phyloP scores from a whole-genome alignment of 2,113 vertebrate species.

The Nyctibius bracteatus region DNA sequence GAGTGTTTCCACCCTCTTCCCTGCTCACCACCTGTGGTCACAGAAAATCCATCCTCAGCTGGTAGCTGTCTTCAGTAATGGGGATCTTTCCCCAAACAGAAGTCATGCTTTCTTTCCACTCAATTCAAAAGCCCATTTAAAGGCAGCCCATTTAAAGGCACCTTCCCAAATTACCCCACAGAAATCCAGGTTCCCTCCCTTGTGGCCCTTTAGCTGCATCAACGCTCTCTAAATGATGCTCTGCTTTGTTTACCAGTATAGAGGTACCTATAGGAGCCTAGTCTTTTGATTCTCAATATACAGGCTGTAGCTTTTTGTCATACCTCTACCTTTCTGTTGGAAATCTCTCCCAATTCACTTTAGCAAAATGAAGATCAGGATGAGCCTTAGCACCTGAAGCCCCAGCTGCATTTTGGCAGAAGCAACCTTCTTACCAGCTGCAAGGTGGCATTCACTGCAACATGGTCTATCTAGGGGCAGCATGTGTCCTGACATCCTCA shows the following conservation, averaged over 20 bases:
- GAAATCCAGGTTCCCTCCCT: not conserved
- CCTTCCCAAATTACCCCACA: not conserved
- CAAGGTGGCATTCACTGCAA: not conserved
- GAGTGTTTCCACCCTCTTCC: not conserved
- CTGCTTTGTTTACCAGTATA: not conserved
- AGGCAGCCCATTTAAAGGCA: not conserved
- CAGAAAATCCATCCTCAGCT: not conserved
- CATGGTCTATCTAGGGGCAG: not conserved
- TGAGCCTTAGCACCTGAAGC: not conserved
- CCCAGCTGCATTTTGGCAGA: not conserved
- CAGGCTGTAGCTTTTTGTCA: not conserved
- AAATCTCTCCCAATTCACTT: not conserved
- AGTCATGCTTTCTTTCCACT: not conserved
- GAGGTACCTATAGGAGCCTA: not conserved
- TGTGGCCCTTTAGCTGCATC: not conserved
- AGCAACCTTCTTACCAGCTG: not conserved
- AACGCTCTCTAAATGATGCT: not conserved
- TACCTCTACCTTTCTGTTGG: not conserved
- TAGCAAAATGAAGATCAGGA: not conserved
- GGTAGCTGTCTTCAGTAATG: fast-evolving
- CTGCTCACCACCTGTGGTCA: not conserved
- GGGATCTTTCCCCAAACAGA: not conserved
- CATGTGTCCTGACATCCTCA: not conserved
- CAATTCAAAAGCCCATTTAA: not conserved
- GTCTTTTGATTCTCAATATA: not conserved